These are phyloP conservation scores for Pogona vitticeps DNA, from an alignment of 2,113 vertebrate species.

Conservation along the genomic window DNA sequence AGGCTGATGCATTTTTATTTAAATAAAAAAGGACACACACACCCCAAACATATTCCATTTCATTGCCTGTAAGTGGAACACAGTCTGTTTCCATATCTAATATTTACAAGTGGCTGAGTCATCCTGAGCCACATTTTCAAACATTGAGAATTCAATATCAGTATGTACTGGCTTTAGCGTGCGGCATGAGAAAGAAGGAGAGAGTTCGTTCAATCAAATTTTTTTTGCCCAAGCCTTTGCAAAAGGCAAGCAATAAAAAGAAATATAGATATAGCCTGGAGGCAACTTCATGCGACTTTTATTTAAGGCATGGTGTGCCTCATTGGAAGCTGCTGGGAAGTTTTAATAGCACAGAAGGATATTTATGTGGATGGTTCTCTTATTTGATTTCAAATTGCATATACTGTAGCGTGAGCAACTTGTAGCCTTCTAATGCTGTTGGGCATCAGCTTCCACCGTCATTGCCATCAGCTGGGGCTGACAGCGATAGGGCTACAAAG, in stretches of 20 bases:
- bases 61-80: slow-evolving; percentile 49
- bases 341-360: neutral
- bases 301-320: neutral
- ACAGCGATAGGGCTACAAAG: no score
- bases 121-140: neutral
- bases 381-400: no score
- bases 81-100: neutral
- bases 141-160: neutral
- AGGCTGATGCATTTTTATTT: neutral
- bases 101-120: neutral
- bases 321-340: neutral
- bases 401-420: no score
- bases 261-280: neutral
- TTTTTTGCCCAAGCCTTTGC: neutral
- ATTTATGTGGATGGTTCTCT: neutral
- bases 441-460: no score
- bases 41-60: slow-evolving; percentile 4
- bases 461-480: no score
- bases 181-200: neutral
- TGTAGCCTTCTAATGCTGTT: no score
- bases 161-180: neutral
- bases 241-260: neutral
- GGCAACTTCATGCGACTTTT: neutral
- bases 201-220: neutral
- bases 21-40: neutral